These are phyloP conservation scores for Tipula unca DNA, from an alignment of 2,888 invertebrate genomes.

Conservation along the genomic window DNA sequence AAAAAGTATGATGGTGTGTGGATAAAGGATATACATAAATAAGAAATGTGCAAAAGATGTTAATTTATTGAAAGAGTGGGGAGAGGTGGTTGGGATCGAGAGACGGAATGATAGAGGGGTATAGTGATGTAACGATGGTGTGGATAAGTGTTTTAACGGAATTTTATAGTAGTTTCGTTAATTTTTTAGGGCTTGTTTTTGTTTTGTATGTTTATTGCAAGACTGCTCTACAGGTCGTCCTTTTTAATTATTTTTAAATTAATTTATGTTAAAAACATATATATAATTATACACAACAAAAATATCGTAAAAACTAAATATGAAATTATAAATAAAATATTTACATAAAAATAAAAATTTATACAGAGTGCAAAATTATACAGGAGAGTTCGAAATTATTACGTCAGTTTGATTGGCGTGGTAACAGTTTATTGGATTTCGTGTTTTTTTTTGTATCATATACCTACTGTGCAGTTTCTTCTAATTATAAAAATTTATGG, in stretches of 20 bases:
- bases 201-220: neutral
- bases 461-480: no score
- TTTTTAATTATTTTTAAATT: neutral
- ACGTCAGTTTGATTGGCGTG: neutral
- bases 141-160: neutral
- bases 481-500: no score
- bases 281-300: neutral
- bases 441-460: no score
- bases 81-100: neutral
- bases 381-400: neutral
- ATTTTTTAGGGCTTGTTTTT: neutral
- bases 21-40: neutral
- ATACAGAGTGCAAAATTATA: neutral
- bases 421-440: no score
- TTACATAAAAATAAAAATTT: neutral
- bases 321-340: neutral
- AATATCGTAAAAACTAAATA: neutral
- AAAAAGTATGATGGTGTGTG: neutral
- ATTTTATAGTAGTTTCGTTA: neutral
- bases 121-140: no score
- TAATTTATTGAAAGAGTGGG: neutral
- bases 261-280: neutral
- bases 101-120: neutral
- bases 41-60: neutral
- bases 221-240: conserved; percentile 8